Conservation (phyloP, 1,140 invertebrate genomes). For the Drosophila novamexicana region DNA sequence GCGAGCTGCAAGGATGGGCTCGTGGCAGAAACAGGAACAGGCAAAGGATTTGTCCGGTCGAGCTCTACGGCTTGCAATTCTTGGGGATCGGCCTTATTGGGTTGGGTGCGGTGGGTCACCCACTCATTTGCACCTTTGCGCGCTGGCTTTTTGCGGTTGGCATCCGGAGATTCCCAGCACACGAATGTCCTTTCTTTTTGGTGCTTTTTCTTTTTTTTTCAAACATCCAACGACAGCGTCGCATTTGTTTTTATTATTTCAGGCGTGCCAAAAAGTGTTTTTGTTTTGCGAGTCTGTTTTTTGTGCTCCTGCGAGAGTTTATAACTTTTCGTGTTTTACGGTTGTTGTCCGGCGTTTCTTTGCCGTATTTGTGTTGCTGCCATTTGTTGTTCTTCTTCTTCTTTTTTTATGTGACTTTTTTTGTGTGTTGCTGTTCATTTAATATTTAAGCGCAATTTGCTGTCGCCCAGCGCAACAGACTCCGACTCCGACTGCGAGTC, state of each 20-base stretch:
- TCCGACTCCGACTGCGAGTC: neutral
- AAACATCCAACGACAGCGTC: slow-evolving; percentile 26
- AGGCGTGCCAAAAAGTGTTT: slow-evolving; percentile 77
- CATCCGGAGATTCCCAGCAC: slow-evolving; percentile 53
- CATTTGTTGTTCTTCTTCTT: slow-evolving; percentile 1
- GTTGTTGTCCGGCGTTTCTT: slow-evolving; percentile 68
- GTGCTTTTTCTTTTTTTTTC: neutral
- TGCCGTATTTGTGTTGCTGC: slow-evolving; percentile 31
- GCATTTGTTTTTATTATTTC: slow-evolving; percentile 83
- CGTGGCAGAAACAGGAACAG: neutral
- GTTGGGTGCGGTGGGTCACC: slow-evolving; percentile 21
- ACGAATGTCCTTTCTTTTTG: slow-evolving; percentile 70
- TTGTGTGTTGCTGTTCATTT: slow-evolving; percentile 72
- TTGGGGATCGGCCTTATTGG: neutral
- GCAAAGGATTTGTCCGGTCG: slow-evolving; percentile 15
- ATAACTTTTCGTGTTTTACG: slow-evolving; percentile 82
- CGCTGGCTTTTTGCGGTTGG: slow-evolving; percentile 64
- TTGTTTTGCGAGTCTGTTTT: slow-evolving; percentile 45
- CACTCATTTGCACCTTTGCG: slow-evolving; percentile 80
- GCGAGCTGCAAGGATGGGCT: slow-evolving; percentile 30
- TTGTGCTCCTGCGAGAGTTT: slow-evolving; percentile 67
- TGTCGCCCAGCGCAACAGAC: slow-evolving; percentile 55
- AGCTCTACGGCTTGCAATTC: slow-evolving; percentile 26
- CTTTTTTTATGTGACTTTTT: slow-evolving; percentile 2
- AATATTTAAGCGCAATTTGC: slow-evolving; percentile 84